These are phyloP conservation scores for Drosophila eohydei DNA, from an alignment of 2,888 invertebrate genomes.

Conservation along the genomic window DNA sequence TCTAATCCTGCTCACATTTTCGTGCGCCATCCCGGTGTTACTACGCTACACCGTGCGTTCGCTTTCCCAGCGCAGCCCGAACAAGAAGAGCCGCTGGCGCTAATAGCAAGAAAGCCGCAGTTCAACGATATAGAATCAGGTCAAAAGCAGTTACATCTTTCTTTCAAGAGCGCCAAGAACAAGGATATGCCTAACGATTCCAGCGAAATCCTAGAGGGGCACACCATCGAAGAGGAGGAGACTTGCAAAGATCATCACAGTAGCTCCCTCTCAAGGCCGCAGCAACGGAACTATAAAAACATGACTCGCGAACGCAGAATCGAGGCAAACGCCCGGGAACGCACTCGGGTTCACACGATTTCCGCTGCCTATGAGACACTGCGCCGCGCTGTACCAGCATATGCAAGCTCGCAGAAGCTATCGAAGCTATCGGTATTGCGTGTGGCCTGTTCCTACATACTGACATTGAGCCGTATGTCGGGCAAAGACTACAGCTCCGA, in stretches of 20 bases:
- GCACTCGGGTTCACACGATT: constrained; percentile 97
- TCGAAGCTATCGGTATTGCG: constrained; percentile 96
- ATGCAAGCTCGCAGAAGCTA: constrained; percentile 96
- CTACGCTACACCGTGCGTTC: constrained; percentile 83
- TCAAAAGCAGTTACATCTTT: constrained; percentile 21
- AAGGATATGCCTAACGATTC: constrained; percentile 15
- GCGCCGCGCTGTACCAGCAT: constrained; percentile 93
- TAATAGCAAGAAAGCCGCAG: constrained; percentile 86
- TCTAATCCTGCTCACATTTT: constrained; percentile 85
- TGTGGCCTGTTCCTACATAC: constrained; percentile 97
- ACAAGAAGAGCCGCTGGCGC: constrained; percentile 88
- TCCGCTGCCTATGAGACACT: constrained; percentile 97
- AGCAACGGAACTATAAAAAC: constrained; percentile 96
- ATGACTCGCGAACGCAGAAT: constrained; percentile 97
- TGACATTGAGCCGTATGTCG: constrained; percentile 92
- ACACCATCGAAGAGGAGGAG: constrained; percentile 31
- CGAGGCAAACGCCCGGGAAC: constrained; percentile 96
- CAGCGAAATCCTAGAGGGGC: constrained; percentile 6
- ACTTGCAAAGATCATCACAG: constrained; percentile 30
- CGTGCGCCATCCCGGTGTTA: constrained; percentile 84
- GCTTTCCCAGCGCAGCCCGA: constrained; percentile 60
- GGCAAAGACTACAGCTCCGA: constrained; percentile 89
- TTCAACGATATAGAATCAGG: constrained; percentile 4
- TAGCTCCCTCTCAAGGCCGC: constrained; percentile 84
- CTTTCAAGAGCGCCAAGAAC: constrained; percentile 21